Conservation (phyloP, 1,140 invertebrate species). For the Steinernema khuongi region DNA sequence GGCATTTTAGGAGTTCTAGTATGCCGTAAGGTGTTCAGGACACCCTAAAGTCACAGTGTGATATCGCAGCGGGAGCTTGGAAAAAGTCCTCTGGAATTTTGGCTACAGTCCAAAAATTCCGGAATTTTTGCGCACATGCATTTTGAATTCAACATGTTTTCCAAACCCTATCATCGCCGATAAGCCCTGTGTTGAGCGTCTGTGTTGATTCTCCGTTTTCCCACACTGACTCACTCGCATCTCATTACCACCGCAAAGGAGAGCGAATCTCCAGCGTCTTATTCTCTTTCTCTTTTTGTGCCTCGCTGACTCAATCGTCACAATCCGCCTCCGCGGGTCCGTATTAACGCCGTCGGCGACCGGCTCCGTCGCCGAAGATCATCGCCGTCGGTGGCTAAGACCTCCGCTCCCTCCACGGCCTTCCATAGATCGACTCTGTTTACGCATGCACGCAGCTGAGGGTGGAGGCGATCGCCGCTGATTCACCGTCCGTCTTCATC, state of each 20-base stretch:
- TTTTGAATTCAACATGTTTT: no score
- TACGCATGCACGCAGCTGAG: constrained; percentile 5
- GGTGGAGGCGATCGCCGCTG: not conserved
- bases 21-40: no score
- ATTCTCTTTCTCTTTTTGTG: not conserved
- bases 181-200: not conserved
- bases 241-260: constrained; percentile 1
- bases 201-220: not conserved
- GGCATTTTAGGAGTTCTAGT: no score
- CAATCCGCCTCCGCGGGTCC: not conserved
- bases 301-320: constrained; percentile 5
- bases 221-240: not conserved
- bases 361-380: not conserved
- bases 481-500: not conserved
- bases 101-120: no score
- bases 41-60: no score
- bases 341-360: not conserved
- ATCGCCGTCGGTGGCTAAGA: not conserved
- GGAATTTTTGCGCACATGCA: no score
- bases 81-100: no score
- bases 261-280: not conserved
- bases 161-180: no score
- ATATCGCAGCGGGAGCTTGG: no score
- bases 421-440: not conserved
- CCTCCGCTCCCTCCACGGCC: not conserved